Conservation (phyloP, 2,888 invertebrate species). For the Dichetophora obliterata region DNA sequence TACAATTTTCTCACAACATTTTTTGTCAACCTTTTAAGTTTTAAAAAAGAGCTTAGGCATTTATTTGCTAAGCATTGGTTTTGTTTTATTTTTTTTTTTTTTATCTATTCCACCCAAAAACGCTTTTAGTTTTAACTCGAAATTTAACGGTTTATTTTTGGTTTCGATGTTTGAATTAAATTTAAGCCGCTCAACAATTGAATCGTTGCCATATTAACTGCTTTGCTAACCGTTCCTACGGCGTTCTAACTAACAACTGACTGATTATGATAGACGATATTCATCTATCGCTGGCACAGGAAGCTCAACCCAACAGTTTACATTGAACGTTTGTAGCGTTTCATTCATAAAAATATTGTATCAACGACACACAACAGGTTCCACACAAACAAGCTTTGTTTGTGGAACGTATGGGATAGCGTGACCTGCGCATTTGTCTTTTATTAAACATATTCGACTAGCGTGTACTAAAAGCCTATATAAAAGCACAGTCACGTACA, state of each 20-base stretch:
- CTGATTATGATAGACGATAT: neutral
- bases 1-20: too few species aligned
- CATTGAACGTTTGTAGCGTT: neutral
- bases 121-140: neutral
- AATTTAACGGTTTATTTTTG: neutral
- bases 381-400: slow-evolving; percentile 6
- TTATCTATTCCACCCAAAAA: neutral
- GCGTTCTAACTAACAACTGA: slow-evolving; percentile 22
- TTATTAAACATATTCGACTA: too few species aligned
- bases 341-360: slow-evolving; percentile 23
- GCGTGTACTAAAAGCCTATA: too few species aligned
- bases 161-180: neutral
- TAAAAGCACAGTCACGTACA: too few species aligned
- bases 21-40: too few species aligned
- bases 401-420: neutral
- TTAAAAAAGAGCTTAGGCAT: too few species aligned
- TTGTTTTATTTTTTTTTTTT: neutral
- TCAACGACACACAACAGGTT: neutral
- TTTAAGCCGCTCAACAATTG: neutral
- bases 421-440: neutral
- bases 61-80: too few species aligned
- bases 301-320: neutral
- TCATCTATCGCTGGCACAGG: neutral
- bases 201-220: neutral
- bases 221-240: slow-evolving; percentile 4